Conservation (phyloP, 1,140 invertebrate species). For the Caligus rogercresseyi region DNA sequence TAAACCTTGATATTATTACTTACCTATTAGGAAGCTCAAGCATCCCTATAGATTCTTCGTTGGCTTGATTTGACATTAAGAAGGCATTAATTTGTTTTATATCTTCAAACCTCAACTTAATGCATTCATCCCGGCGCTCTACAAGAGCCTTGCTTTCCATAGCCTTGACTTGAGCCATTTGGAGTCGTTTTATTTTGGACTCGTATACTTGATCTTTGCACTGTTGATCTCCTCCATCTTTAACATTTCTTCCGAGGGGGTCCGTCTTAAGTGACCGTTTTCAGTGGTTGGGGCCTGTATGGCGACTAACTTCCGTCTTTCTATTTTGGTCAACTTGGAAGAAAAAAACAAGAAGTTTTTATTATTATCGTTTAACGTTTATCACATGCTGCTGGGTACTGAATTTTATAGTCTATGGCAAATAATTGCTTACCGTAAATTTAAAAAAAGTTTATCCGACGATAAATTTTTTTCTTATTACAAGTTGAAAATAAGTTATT, state of each 20-base stretch:
- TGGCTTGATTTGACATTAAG: not conserved
- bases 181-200: not conserved
- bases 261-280: not conserved
- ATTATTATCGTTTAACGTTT: too few species aligned
- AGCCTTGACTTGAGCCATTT: not conserved
- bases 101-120: not conserved
- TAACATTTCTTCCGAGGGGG: not conserved
- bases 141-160: not conserved
- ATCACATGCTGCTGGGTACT: too few species aligned
- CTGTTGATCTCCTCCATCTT: not conserved
- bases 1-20: not conserved
- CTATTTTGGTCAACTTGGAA: not conserved
- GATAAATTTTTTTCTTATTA: too few species aligned
- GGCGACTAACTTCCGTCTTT: not conserved
- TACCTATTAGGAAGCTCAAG: not conserved
- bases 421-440: too few species aligned
- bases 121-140: not conserved
- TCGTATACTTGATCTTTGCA: not conserved
- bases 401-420: too few species aligned
- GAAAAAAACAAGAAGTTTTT: too few species aligned
- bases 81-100: not conserved
- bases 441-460: too few species aligned
- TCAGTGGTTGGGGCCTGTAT: not conserved
- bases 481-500: too few species aligned
- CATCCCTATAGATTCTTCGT: not conserved